Percentiles rank a stretch among this genome's conserved stretches.
Evolutionary conservation across 2,888 invertebrate species (phyloP).

Genomic region (Cephus pulcher): DNA sequence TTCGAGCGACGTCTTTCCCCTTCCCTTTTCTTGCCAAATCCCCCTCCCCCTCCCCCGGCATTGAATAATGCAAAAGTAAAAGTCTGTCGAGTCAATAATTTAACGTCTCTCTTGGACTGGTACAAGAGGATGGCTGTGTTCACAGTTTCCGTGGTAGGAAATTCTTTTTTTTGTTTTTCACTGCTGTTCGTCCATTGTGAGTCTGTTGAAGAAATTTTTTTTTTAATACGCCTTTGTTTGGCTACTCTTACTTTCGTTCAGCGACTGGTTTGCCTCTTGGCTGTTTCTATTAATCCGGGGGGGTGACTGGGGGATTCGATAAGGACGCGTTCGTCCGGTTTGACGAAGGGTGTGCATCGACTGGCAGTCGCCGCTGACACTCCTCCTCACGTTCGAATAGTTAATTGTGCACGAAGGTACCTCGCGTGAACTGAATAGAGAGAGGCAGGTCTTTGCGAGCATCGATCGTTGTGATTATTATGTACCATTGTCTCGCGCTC

Average conservation of each 20-base stretch:
- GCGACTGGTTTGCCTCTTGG: neutral
- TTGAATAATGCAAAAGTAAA: slow-evolving; percentile 50
- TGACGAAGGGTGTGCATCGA: neutral
- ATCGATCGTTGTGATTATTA: neutral
- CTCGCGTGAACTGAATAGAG: slow-evolving; percentile 21
- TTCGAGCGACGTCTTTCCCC: neutral
- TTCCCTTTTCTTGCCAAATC: neutral
- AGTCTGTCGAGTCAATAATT: slow-evolving; percentile 43
- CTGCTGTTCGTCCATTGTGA: neutral
- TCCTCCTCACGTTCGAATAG: slow-evolving; percentile 30
- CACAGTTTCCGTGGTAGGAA: neutral
- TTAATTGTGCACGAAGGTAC: slow-evolving; percentile 31
- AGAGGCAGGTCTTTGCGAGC: slow-evolving; percentile 14
- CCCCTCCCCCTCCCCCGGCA: slow-evolving; percentile 14
- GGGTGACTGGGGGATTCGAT: neutral
- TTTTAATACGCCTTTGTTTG: neutral
- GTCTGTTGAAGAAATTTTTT: neutral
- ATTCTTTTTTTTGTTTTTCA: neutral
- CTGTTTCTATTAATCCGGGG: neutral
- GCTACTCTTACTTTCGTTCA: neutral
- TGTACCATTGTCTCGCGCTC: neutral
- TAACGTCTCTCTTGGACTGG: slow-evolving; percentile 25
- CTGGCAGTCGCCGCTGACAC: slow-evolving; percentile 10
- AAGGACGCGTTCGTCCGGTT: neutral
- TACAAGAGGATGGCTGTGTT: neutral